Conservation (phyloP, 92 coral and sea anemone species). For the Phenganax subtilis region DNA sequence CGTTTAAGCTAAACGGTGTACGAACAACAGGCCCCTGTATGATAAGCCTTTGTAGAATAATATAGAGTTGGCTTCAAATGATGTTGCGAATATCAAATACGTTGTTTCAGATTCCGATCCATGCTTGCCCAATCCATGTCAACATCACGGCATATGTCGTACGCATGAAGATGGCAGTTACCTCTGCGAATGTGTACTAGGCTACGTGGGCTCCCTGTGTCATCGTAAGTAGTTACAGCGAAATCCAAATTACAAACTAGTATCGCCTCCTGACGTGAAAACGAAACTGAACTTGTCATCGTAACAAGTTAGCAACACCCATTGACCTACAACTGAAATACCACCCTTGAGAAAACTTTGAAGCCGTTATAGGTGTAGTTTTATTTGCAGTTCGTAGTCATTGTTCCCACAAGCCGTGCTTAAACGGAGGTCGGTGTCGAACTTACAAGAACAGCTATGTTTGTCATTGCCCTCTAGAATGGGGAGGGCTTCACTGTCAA, state of each 20-base stretch:
- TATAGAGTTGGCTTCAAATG: not conserved
- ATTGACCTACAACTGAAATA: not conserved
- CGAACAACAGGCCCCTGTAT: no score
- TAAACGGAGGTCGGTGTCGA: conserved; percentile 77
- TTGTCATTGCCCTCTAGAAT: conserved; percentile 78
- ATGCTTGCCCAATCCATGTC: conserved; percentile 81
- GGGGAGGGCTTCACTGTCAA: conserved; percentile 81
- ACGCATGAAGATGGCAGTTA: conserved; percentile 58
- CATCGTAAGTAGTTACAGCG: conserved; percentile 46
- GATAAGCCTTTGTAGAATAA: not conserved
- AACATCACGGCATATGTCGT: conserved; percentile 62
- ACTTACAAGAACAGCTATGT: conserved; percentile 65
- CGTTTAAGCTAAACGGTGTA: no score
- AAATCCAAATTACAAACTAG: not conserved
- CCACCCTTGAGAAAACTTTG: not conserved
- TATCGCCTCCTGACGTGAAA: no score
- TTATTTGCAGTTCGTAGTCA: conserved; percentile 59
- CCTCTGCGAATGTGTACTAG: conserved; percentile 60
- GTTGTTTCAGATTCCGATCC: conserved; percentile 50
- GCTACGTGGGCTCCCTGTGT: conserved; percentile 71
- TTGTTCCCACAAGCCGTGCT: conserved; percentile 81
- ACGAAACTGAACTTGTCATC: no score
- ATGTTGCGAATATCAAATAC: not conserved
- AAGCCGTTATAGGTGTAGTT: not conserved
- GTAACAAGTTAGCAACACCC: no score